Percentiles rank a stretch among this genome's conserved stretches.
Evolutionary conservation across 2,797 vertebrate genomes (phyloP).

Genomic region (Pseudomugil gertrudae): DNA sequence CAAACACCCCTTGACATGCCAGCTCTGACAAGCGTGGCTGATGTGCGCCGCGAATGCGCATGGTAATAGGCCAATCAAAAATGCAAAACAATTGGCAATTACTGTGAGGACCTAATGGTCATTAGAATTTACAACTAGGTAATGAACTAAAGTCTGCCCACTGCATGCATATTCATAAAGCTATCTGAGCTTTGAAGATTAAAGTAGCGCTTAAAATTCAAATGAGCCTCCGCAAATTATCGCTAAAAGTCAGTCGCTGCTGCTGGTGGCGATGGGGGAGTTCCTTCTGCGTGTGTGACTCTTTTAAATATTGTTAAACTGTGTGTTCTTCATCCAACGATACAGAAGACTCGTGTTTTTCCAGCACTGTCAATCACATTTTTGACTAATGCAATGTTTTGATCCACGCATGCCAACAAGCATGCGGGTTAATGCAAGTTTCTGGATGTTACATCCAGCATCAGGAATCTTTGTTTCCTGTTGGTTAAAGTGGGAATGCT

Average conservation of each 20-base stretch:
- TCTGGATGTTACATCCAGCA: too few relatives aligned
- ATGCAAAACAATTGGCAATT: conserved; percentile 99
- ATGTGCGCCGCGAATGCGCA: conserved; percentile 96
- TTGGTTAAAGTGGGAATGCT: too few relatives aligned
- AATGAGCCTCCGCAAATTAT: conserved; percentile 99
- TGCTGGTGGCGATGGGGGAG: conserved; percentile 55
- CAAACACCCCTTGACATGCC: conserved; percentile 73
- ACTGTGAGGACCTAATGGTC: conserved; percentile 99
- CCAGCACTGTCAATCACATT: background rate
- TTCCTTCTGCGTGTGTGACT: conserved; percentile 27
- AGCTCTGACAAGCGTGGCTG: conserved; percentile 96
- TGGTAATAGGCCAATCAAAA: conserved; percentile 99
- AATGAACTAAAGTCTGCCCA: conserved; percentile 99
- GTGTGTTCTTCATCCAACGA: conserved; percentile 34
- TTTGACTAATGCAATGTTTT: background rate
- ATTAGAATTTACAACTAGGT: conserved; percentile 99
- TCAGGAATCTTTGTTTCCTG: too few relatives aligned
- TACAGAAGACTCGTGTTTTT: background rate
- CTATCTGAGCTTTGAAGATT: conserved; percentile 99
- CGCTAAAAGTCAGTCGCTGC: conserved; percentile 92
- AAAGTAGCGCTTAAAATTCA: conserved; percentile 99
- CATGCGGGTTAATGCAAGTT: too few relatives aligned
- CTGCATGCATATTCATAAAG: conserved; percentile 99
- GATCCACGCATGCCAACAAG: too few relatives aligned
- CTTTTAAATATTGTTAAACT: conserved; percentile 36